A percentile compares a stretch with the other conserved stretches of the same genome.
These are phyloP conservation scores for Triplophysa yarkandensis DNA, from an alignment of 2,797 vertebrate genomes.

Conservation along the genomic window DNA sequence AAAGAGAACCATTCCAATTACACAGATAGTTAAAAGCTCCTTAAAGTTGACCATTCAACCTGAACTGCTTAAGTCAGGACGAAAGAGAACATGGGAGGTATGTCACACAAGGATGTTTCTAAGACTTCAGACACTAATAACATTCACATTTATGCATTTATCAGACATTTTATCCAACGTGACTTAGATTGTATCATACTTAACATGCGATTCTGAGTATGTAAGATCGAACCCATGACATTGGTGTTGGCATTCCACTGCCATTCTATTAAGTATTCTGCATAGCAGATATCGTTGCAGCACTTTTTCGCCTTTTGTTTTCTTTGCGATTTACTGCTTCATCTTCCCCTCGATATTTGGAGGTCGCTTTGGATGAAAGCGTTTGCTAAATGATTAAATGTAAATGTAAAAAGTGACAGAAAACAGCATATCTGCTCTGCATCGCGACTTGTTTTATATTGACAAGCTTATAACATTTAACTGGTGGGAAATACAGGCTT, in stretches of 20 bases:
- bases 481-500: neutral
- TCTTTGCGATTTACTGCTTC: too few relatives aligned
- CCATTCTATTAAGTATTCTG: neutral
- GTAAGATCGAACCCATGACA: too few relatives aligned
- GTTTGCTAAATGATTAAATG: too few relatives aligned
- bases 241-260: neutral
- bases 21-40: neutral
- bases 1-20: slow-evolving; percentile 1
- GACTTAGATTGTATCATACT: too few relatives aligned
- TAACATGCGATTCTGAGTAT: too few relatives aligned
- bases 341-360: too few relatives aligned
- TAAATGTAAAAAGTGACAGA: neutral
- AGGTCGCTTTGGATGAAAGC: too few relatives aligned
- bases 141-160: too few relatives aligned
- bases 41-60: neutral
- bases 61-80: neutral
- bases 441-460: neutral
- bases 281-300: too few relatives aligned
- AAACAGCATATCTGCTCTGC: neutral
- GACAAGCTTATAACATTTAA: neutral
- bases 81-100: neutral
- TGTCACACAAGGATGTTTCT: neutral
- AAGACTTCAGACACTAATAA: too few relatives aligned
- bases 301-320: too few relatives aligned
- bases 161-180: too few relatives aligned